Base-by-base conservation (phyloP, 53 echinoderm and acorn worm species). In the Hippasteria phrygiana region DNA sequence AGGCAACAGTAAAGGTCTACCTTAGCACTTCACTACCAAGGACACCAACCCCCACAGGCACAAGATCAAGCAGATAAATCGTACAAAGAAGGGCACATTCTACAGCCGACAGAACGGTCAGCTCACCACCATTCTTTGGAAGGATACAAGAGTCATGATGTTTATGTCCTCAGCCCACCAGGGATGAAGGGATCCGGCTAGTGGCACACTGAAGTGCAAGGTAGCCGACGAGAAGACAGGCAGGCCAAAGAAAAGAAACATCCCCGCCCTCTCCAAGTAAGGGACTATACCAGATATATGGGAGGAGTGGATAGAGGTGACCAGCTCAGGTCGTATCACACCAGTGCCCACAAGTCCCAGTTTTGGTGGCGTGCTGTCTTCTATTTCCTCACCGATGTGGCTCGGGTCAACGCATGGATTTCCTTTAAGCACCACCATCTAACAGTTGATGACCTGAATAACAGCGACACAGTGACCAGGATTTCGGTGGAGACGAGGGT, bases 91-190 rank as follows among this genome's bases (percentile, higher is more conserved):
- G 43, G 84, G 84, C 27, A 84, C 84, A 0, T 67, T 65, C 34
- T 66, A 84, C 70, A 43, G 46, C 2, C 10, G 64, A 46, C 84
- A 84, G 70, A 84, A 84, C 43, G 84, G 84, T 24, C 84, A 63
- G 65, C 84, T 84, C 6, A 84, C 70, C 0, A 29, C 65, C 2
- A 84, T 70, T 5, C 28, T 84, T 12, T 84, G 70, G 84, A 84
- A 84, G 13, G 84, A 84, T 48, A 65, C 18, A 3, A 27, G 67
- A 2, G 70, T 84, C 0, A 66, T 84, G 65, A 84, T 69, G 84
- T 1, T 84, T 6, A 32, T 69, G 40, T 84, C 84, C 43, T 43
- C 69, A 46, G 70, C 26, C 24, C 84, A 84, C 32, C 84, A 84
- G 27, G 62, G 80, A 16, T 62, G 80, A 40, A 63, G 63, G 1